Evolutionary conservation across 2,797 vertebrate species (phyloP).

Genomic region (Falco novaeseelandiae): DNA sequence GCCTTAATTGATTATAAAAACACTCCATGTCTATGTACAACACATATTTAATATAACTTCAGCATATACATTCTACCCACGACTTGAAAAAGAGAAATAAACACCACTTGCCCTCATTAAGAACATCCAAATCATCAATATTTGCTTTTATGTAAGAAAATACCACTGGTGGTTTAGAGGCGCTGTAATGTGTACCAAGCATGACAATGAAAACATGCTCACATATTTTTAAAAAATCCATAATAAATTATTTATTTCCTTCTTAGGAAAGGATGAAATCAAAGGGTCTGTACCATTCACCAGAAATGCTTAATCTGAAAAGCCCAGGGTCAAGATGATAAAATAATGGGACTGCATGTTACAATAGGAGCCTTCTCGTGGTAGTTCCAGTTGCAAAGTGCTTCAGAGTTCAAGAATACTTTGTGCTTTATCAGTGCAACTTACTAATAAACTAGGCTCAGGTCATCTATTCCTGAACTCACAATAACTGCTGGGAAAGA

Average conservation of each 20-base stretch:
- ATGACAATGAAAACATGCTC: neutral
- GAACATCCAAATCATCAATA: neutral
- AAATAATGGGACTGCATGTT: neutral
- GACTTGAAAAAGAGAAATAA: neutral
- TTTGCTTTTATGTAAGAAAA: neutral
- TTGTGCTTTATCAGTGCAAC: neutral
- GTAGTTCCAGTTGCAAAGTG: neutral
- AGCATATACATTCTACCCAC: neutral
- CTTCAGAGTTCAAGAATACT: neutral
- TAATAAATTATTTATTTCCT: neutral
- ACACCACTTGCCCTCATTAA: neutral
- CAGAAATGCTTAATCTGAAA: neutral
- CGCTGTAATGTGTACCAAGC: neutral
- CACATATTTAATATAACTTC: neutral
- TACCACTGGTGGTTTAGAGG: neutral
- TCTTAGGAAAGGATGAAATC: neutral
- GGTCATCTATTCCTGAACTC: neutral
- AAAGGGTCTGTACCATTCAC: neutral
- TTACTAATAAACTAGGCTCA: neutral
- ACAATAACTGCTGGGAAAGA: neutral
- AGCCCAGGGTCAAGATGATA: neutral
- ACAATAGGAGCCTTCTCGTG: neutral
- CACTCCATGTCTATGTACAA: neutral
- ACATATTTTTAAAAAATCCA: accelerated
- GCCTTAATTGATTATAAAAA: neutral